Base-by-base conservation (phyloP, 2,797 vertebrate genomes). In the Clangula hyemalis region DNA sequence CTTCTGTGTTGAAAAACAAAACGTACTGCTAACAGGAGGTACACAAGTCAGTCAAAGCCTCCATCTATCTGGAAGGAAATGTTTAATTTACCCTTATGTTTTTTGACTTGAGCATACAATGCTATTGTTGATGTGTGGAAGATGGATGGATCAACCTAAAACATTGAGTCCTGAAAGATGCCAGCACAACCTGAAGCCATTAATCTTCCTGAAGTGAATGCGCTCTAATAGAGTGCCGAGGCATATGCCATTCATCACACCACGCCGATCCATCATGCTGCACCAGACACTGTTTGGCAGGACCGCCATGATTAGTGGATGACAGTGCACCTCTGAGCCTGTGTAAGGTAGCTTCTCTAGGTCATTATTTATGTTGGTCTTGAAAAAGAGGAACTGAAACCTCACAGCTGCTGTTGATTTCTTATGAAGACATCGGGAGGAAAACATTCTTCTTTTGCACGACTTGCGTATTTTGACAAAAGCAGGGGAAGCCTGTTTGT, bases 231-330 rank as follows among this genome's bases (percentile, higher is more conserved):
- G 87, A 28, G 64, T 73, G 75, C 53, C 45, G 66, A 87, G 95
- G 90, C 90, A 79, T 6, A 45, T 1, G 4, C 72, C 90, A 91
- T 98, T 84, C 96, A 97, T 98, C 97, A 98, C n/a, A 78, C 28
- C 32, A 54, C 39, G 47, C 22, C 75, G 4, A 97, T 98, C 93
- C 87, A 97, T 98, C 97, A 97, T 2, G 3, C 61, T 10, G 72
- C 75, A 61, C 81, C 90, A 90, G 45, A 43, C 32, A 82, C 22
- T 1, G 71, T 65, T 76, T 90, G 93, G 95, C 85, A 93, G 73
- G 49, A 62, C 82, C 92, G 90, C 95, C 7, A 22, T 4, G 1
- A 77, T 32, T 6, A n/a, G 89, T 57, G 75, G 74, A 38, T 62
- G 93, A 95, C 93, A 83, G 49, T 8, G 58, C 91, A 73, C 39